phyloP scores from a whole-genome alignment of 2,797 vertebrate species.

The Microcaecilia unicolor region DNA sequence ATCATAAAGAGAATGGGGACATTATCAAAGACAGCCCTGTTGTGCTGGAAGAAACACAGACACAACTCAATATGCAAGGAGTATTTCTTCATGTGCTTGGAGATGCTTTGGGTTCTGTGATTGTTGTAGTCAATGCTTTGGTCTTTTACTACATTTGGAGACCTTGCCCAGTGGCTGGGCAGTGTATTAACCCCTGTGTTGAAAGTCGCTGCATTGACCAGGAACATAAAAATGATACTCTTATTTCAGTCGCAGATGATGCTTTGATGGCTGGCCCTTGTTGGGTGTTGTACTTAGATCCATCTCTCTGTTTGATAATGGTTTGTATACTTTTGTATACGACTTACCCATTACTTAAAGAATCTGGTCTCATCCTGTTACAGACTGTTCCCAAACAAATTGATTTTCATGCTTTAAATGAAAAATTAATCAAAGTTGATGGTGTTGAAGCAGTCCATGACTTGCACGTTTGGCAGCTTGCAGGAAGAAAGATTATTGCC shows the following conservation, averaged over 20 bases:
- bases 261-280: constrained; percentile 68
- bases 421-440: constrained; percentile 71
- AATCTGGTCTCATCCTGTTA: constrained; percentile 93
- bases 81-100: constrained; percentile 95
- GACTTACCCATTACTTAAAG: constrained; percentile 90
- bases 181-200: constrained; percentile 72
- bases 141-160: constrained; percentile 84
- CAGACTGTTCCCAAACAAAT: constrained; percentile 97
- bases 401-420: constrained; percentile 79
- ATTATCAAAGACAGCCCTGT: constrained; percentile 59
- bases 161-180: constrained; percentile 55
- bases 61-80: constrained; percentile 95
- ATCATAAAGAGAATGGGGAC: constrained; percentile 78
- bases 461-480: constrained; percentile 94
- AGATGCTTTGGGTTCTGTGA: constrained; percentile 92
- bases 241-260: constrained; percentile 9
- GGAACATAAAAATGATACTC: constrained; percentile 54
- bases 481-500: constrained; percentile 93
- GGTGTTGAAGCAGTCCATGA: constrained; percentile 93
- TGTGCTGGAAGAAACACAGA: constrained; percentile 46
- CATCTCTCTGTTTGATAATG: constrained; percentile 89
- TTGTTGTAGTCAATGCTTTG: constrained; percentile 85
- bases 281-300: constrained; percentile 95
- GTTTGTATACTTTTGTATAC: constrained; percentile 90
- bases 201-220: constrained; percentile 58